These are phyloP conservation scores for Euthynnus affinis DNA, from an alignment of 2,797 vertebrate species.

Conservation along the genomic window DNA sequence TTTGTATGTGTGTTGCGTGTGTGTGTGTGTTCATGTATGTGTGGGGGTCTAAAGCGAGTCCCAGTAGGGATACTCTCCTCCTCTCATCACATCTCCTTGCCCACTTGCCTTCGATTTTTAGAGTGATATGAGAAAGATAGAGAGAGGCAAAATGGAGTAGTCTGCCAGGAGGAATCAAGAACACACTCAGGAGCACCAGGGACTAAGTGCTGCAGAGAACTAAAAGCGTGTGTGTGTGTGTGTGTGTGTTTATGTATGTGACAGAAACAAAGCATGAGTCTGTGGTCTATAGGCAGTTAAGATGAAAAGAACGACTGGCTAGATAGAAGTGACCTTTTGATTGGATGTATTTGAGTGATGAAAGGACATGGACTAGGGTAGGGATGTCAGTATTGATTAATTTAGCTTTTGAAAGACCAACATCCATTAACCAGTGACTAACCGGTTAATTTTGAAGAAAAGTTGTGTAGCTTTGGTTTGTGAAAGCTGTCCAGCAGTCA, in stretches of 20 bases:
- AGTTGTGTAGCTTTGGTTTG: no score
- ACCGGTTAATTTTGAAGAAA: no score
- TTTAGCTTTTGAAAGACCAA: no score
- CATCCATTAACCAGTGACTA: no score
- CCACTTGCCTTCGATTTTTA: slow-evolving; percentile 67
- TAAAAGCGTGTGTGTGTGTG: neutral
- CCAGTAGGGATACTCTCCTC: slow-evolving; percentile 43
- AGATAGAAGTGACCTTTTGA: slow-evolving; percentile 29
- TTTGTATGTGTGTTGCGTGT: slow-evolving; percentile 16
- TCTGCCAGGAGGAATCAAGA: slow-evolving; percentile 65
- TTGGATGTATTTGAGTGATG: slow-evolving; percentile 37
- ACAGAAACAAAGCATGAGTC: neutral
- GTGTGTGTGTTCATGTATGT: slow-evolving; percentile 20
- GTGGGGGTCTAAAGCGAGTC: slow-evolving; percentile 24
- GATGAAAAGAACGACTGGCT: slow-evolving; percentile 31
- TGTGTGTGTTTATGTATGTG: slow-evolving; percentile 18
- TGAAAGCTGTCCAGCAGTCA: no score
- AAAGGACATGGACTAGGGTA: slow-evolving; percentile 14
- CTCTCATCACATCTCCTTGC: slow-evolving; percentile 57
- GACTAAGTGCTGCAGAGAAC: slow-evolving; percentile 48
- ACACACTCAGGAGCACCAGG: slow-evolving; percentile 35
- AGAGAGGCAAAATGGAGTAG: slow-evolving; percentile 60
- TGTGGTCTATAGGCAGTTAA: neutral
- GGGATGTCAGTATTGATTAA: no score
- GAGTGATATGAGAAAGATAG: slow-evolving; percentile 69